Conservation (phyloP, 2,888 invertebrate species). For the Leptogaster cylindrica region DNA sequence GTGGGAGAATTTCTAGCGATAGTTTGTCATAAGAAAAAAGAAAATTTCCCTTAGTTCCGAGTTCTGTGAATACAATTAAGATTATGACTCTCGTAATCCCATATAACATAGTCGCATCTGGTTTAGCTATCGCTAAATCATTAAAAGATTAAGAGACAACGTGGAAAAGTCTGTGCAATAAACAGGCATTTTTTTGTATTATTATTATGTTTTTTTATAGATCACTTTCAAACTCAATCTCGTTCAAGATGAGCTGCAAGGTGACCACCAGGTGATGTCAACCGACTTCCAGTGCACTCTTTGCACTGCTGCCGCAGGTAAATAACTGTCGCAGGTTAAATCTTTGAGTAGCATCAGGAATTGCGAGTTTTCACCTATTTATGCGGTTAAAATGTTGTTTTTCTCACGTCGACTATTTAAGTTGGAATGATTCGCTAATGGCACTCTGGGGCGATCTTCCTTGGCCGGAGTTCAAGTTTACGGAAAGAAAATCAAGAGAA, state of each 20-base stretch:
- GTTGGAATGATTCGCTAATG: constrained; percentile 2
- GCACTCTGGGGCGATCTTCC: background rate
- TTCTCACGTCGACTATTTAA: constrained; percentile 14
- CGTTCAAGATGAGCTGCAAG: background rate
- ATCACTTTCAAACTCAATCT: constrained; percentile 31
- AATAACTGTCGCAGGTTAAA: background rate
- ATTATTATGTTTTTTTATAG: no score
- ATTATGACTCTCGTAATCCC: background rate
- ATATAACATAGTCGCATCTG: background rate
- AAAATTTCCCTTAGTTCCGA: constrained; percentile 30
- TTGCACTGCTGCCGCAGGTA: background rate
- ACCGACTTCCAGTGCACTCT: background rate
- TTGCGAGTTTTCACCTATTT: constrained; percentile 23
- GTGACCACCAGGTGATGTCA: background rate
- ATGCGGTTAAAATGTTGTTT: background rate
- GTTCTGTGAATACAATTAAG: constrained; percentile 24
- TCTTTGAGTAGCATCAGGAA: constrained; percentile 12
- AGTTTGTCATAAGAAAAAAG: constrained; percentile 38
- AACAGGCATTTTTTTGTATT: background rate
- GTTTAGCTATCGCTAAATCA: background rate
- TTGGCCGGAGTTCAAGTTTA: constrained; percentile 16
- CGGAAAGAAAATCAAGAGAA: constrained; percentile 2
- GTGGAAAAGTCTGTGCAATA: background rate
- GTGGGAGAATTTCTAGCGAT: constrained; percentile 45
- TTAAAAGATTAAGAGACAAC: constrained; percentile 1